Conservation (phyloP, 1,140 invertebrate genomes). For the Uloborus diversus region DNA sequence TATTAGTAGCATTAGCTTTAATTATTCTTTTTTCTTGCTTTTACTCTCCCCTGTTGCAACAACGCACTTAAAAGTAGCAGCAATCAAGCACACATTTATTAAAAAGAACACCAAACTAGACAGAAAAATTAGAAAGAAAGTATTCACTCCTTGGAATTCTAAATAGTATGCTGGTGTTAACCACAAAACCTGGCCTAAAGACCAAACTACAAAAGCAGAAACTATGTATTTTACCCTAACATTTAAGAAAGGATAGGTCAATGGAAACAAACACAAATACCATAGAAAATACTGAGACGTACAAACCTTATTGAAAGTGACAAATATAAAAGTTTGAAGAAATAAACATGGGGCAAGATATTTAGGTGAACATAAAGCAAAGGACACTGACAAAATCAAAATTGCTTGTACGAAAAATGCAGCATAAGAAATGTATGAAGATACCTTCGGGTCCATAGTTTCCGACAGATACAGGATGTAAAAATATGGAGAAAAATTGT, state of each 20-base stretch:
- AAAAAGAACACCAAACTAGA: slow-evolving; percentile 67
- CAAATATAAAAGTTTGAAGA: slow-evolving; percentile 84
- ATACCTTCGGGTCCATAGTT: background rate
- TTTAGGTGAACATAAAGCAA: background rate
- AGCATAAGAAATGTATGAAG: slow-evolving; percentile 64
- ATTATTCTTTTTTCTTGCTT: too few species aligned
- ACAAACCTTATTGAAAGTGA: slow-evolving; percentile 94
- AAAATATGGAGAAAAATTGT: slow-evolving; percentile 98
- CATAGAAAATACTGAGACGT: slow-evolving; percentile 99
- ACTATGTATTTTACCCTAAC: slow-evolving; percentile 61
- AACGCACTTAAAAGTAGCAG: background rate
- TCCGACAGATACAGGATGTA: slow-evolving; percentile 84
- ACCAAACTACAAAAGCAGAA: slow-evolving; percentile 74
- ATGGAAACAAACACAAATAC: slow-evolving; percentile 77
- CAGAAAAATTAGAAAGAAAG: slow-evolving; percentile 72
- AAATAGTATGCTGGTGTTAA: slow-evolving; percentile 88
- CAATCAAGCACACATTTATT: slow-evolving; percentile 63
- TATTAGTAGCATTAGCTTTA: too few species aligned
- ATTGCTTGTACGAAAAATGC: slow-evolving; percentile 69
- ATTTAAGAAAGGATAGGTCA: slow-evolving; percentile 66
- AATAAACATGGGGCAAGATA: slow-evolving; percentile 84
- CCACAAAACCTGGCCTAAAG: slow-evolving; percentile 84
- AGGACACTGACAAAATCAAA: slow-evolving; percentile 70
- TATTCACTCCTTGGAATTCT: slow-evolving; percentile 87
- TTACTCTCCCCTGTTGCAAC: too few species aligned